These are phyloP conservation scores for Xiphophorus couchianus DNA, from an alignment of 2,113 vertebrate genomes.

Conservation along the genomic window DNA sequence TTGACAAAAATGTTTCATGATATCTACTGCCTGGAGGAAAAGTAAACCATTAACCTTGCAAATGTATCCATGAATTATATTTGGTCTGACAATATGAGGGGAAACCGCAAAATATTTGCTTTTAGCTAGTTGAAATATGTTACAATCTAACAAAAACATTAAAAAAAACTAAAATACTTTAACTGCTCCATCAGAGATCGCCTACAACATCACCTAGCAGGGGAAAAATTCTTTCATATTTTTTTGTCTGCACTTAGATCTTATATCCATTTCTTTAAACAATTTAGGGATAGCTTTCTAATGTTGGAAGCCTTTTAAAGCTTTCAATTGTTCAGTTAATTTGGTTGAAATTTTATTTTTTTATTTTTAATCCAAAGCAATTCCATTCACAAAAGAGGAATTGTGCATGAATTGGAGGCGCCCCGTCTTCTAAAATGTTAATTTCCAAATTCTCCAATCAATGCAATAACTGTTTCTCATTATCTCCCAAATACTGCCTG, in stretches of 20 bases:
- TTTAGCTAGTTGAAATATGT: no score
- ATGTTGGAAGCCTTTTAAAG: background rate
- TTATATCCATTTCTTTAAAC: background rate
- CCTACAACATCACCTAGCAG: background rate
- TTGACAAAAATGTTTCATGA: no score
- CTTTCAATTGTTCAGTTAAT: slow-evolving; percentile 16
- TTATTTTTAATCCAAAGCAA: slow-evolving; percentile 5
- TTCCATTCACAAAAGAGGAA: slow-evolving; percentile 24
- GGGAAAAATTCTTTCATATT: background rate
- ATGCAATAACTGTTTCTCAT: slow-evolving; percentile 34
- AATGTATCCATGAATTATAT: no score
- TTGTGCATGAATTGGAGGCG: slow-evolving; percentile 3
- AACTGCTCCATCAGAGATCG: background rate
- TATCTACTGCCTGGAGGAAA: no score
- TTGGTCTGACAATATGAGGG: no score
- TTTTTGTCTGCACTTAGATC: background rate
- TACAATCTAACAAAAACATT: no score
- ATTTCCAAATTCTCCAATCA: slow-evolving; percentile 38
- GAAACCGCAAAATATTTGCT: no score
- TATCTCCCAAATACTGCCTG: slow-evolving; percentile 21
- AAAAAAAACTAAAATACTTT: no score
- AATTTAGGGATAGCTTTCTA: background rate
- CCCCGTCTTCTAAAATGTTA: slow-evolving; percentile 1
- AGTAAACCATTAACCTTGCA: no score
- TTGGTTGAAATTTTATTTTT: slow-evolving; percentile 15